Percentiles rank a stretch among this genome's conserved stretches.
phyloP scores from a whole-genome alignment of 2,888 invertebrate species.

The Melinaea marsaeus region DNA sequence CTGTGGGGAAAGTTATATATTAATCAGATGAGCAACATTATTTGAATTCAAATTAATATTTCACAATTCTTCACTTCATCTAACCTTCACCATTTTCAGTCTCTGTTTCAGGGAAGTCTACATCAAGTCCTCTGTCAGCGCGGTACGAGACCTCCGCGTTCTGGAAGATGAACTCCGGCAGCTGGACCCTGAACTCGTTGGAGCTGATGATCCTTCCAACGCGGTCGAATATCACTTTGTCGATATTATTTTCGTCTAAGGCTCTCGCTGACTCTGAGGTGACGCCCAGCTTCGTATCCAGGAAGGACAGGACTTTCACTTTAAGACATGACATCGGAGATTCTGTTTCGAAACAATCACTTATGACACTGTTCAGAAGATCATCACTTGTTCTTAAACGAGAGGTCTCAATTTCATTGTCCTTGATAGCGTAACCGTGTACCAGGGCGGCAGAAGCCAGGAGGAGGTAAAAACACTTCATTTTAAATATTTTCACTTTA shows the following conservation, averaged over 20 bases:
- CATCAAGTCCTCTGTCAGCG: constrained; percentile 81
- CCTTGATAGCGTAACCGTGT: constrained; percentile 70
- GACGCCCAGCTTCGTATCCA: constrained; percentile 84
- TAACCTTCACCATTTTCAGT: constrained; percentile 78
- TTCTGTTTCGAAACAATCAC: constrained; percentile 83
- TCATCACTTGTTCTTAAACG: constrained; percentile 82
- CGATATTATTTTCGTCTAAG: constrained; percentile 80
- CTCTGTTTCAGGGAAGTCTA: constrained; percentile 75
- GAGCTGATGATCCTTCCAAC: constrained; percentile 83
- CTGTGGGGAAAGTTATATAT: constrained; percentile 60
- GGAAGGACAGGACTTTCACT: constrained; percentile 85
- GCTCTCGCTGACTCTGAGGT: constrained; percentile 79
- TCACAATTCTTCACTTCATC: background rate
- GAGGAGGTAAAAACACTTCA: constrained; percentile 75
- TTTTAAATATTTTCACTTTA: constrained; percentile 60
- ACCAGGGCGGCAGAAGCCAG: constrained; percentile 73
- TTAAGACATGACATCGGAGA: constrained; percentile 85
- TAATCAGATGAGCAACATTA: background rate
- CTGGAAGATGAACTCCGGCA: constrained; percentile 85
- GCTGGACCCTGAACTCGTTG: constrained; percentile 84
- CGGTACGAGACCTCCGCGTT: constrained; percentile 82
- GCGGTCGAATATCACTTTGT: constrained; percentile 86
- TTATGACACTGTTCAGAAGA: constrained; percentile 83
- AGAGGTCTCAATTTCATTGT: constrained; percentile 76
- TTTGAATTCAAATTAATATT: background rate